A percentile compares a stretch with the other conserved stretches of the same genome.
These are phyloP conservation scores for Glossophaga mutica DNA, from an alignment of 2,797 vertebrate genomes.

Conservation along the genomic window DNA sequence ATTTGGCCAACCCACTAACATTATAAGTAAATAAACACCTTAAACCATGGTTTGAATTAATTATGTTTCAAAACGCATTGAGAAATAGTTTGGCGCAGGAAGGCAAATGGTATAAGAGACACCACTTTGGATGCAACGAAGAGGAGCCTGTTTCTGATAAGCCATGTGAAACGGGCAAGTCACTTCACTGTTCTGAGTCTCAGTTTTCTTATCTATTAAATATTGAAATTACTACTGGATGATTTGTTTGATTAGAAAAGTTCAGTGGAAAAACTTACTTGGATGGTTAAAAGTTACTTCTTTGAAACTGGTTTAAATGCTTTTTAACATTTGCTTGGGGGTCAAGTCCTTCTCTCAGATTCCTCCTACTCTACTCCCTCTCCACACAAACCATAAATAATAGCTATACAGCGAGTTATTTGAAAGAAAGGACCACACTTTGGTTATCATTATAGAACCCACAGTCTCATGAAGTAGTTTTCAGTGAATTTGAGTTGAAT, in stretches of 20 bases:
- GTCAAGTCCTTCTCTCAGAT: not conserved
- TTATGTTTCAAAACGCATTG: not conserved
- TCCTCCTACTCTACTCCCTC: not conserved
- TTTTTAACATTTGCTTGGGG: not conserved
- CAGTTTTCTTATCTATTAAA: constrained; percentile 6
- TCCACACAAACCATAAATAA: not conserved
- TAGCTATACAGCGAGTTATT: not conserved
- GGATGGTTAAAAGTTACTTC: not conserved
- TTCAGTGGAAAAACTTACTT: not conserved
- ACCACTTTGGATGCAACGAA: not conserved
- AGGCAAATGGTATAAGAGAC: not conserved
- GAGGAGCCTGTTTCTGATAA: not conserved
- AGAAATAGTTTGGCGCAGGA: not conserved
- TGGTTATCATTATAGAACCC: not conserved
- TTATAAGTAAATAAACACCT: not conserved
- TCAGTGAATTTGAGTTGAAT: not conserved
- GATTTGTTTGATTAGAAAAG: not conserved
- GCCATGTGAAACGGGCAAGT: not conserved
- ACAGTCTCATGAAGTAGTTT: not conserved
- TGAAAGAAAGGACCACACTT: not conserved
- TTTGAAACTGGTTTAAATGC: not conserved
- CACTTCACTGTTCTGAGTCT: not conserved
- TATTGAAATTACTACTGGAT: not conserved
- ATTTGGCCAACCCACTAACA: not conserved
- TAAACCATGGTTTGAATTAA: not conserved